Conservation (phyloP, 2,113 vertebrate species). For the Notothenia rossii region DNA sequence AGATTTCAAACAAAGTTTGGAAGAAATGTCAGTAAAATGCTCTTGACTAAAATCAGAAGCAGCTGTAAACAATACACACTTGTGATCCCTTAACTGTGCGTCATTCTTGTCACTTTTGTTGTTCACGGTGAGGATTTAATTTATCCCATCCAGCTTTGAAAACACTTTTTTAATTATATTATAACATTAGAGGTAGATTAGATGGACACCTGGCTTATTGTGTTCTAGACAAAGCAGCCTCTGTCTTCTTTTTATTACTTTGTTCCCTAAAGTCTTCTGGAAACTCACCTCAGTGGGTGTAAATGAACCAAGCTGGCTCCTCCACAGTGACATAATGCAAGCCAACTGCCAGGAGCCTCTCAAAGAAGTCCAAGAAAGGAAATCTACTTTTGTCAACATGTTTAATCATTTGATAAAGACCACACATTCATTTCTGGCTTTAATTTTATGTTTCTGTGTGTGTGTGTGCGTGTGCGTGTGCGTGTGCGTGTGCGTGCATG, state of each 20-base stretch:
- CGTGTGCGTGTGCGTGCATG: neutral
- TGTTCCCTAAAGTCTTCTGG: conserved; percentile 6
- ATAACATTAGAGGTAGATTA: neutral
- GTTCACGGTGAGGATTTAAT: neutral
- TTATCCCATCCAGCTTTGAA: neutral
- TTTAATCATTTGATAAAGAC: neutral
- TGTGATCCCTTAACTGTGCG: neutral
- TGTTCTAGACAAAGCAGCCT: conserved; percentile 11
- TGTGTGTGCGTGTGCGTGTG: neutral
- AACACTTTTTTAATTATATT: neutral
- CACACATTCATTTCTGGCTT: conserved; percentile 2
- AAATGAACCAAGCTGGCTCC: conserved; percentile 8
- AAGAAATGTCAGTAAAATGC: neutral
- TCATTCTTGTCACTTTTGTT: neutral
- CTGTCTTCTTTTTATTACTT: conserved; percentile 13
- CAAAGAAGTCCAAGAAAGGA: conserved; percentile 1
- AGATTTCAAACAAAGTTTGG: no score
- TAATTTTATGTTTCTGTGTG: neutral
- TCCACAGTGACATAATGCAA: neutral
- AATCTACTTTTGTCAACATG: conserved; percentile 8
- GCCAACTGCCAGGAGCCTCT: conserved; percentile 2
- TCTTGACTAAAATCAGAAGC: neutral
- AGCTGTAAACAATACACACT: neutral
- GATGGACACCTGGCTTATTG: neutral
- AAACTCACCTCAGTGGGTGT: conserved; percentile 18